A percentile compares a stretch with the other conserved stretches of the same genome.
phyloP scores from a whole-genome alignment of 2,797 vertebrate genomes.

The Mareca penelope region DNA sequence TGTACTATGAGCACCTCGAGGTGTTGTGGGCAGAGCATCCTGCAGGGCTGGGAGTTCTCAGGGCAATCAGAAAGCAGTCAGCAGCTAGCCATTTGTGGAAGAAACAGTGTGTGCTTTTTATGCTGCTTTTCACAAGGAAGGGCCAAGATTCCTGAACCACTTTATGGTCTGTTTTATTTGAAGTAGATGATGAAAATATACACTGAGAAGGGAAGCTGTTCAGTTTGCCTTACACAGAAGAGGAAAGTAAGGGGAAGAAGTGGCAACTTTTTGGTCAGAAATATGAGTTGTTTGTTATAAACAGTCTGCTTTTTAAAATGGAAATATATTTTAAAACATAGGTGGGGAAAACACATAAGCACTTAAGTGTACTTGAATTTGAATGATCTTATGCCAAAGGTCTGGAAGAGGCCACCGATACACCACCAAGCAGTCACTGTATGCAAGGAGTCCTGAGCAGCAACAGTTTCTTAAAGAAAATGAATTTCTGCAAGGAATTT shows the following conservation, averaged over 20 bases:
- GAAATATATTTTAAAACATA: conserved; percentile 50
- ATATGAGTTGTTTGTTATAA: neutral
- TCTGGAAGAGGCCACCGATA: conserved; percentile 32
- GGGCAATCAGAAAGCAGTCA: neutral
- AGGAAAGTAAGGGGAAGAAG: neutral
- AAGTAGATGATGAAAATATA: neutral
- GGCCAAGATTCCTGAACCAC: neutral
- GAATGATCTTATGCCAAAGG: conserved; percentile 42
- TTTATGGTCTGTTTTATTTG: conserved; percentile 48
- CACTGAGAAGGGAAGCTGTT: neutral
- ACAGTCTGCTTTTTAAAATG: conserved; percentile 13
- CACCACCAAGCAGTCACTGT: neutral
- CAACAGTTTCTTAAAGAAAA: conserved; percentile 60
- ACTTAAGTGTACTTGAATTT: conserved; percentile 24
- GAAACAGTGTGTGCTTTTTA: neutral
- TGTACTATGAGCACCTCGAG: neutral
- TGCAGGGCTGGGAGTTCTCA: neutral
- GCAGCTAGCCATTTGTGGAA: neutral
- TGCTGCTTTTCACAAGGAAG: neutral
- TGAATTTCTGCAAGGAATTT: conserved; percentile 54
- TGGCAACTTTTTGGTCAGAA: neutral
- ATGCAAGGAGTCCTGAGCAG: neutral
- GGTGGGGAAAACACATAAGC: conserved; percentile 47
- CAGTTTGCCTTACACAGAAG: neutral
- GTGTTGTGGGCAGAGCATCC: neutral